These are phyloP conservation scores for Myxocyprinus asiaticus DNA, from an alignment of 2,113 vertebrate genomes.

Conservation along the genomic window DNA sequence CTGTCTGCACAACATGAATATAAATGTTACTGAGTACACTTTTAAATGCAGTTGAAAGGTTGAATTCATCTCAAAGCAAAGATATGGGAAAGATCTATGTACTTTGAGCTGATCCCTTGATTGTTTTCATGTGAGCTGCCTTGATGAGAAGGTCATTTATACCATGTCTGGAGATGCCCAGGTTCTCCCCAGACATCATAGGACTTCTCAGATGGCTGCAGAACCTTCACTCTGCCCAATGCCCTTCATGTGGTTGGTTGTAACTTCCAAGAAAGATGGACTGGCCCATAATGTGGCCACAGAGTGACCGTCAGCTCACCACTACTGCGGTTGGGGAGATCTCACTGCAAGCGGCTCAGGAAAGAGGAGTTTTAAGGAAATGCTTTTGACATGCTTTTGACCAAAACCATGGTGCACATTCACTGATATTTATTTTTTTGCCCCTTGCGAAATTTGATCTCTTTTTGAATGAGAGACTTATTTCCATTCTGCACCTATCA, in stretches of 20 bases:
- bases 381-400: slow-evolving; percentile 68
- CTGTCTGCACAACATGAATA: no score
- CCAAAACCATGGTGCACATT: slow-evolving; percentile 60
- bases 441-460: slow-evolving; percentile 55
- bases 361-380: slow-evolving; percentile 59
- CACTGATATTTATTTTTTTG: slow-evolving; percentile 64
- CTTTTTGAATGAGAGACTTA: slow-evolving; percentile 65
- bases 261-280: slow-evolving; percentile 67
- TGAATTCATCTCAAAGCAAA: no score
- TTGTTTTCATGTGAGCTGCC: slow-evolving; percentile 40
- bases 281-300: slow-evolving; percentile 61
- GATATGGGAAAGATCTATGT: no score
- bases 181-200: slow-evolving; percentile 58
- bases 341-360: slow-evolving; percentile 65
- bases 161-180: slow-evolving; percentile 49
- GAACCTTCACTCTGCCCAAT: slow-evolving; percentile 65
- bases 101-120: slow-evolving; percentile 9
- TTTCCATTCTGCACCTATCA: slow-evolving; percentile 72
- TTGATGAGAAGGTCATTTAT: slow-evolving; percentile 45
- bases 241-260: slow-evolving; percentile 67
- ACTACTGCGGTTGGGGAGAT: slow-evolving; percentile 71
- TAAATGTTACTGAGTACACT: no score
- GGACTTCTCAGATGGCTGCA: slow-evolving; percentile 54
- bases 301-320: slow-evolving; percentile 67
- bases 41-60: no score